phyloP scores from a whole-genome alignment of 37 sponge, comb jelly and placozoan species.

The Oopsacas minuta region DNA sequence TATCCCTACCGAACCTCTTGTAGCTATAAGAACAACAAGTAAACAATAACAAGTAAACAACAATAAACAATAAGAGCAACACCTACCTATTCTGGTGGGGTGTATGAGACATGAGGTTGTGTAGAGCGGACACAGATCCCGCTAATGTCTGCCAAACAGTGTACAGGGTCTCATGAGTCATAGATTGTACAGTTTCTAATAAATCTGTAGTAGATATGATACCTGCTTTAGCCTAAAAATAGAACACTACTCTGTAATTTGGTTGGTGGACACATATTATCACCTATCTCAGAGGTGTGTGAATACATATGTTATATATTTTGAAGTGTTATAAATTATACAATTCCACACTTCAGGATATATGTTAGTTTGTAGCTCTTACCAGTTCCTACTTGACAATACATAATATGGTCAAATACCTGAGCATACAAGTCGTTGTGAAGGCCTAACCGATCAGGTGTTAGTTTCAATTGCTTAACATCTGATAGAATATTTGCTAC shows the following conservation, averaged over 20 bases:
- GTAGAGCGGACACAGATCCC: constrained; percentile 21
- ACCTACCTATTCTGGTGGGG: not conserved
- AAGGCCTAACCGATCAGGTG: constrained; percentile 62
- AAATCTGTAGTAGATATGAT: constrained; percentile 52
- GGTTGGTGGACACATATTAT: no score
- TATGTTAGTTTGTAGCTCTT: no score
- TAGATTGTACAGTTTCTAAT: constrained; percentile 47
- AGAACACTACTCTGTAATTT: no score
- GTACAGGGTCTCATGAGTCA: constrained; percentile 52
- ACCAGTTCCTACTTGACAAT: no score
- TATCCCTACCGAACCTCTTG: constrained; percentile 39
- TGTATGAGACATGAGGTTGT: not conserved
- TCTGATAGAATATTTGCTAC: constrained; percentile 48
- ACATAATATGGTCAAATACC: no score
- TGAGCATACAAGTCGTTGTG: constrained; percentile 69
- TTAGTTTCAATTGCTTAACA: constrained; percentile 36
- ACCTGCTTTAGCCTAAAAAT: constrained; percentile 50
- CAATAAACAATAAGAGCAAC: not conserved
- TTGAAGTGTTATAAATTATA: no score
- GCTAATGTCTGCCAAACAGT: constrained; percentile 62
- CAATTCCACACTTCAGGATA: no score
- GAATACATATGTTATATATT: no score
- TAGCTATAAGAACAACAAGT: no score
- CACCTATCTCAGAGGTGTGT: no score
- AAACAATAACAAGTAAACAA: no score